These are phyloP conservation scores for Anodontia alba DNA, from an alignment of 2,888 invertebrate genomes.

Conservation along the genomic window DNA sequence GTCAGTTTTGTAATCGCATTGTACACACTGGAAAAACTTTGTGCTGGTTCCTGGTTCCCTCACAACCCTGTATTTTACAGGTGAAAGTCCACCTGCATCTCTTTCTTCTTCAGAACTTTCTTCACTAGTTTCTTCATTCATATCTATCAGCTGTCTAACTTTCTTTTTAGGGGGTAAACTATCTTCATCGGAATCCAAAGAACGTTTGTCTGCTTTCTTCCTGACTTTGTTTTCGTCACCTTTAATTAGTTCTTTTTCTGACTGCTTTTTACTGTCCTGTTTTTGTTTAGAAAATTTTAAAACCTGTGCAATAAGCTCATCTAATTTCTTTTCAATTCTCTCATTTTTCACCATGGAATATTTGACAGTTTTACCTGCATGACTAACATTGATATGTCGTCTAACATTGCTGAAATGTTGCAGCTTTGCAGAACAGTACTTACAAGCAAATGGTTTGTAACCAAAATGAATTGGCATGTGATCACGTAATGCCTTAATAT, in stretches of 20 bases:
- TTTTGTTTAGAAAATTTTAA: slow-evolving; percentile 12
- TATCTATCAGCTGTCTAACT: neutral
- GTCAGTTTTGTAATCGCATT: slow-evolving; percentile 44
- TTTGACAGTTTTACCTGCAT: slow-evolving; percentile 42
- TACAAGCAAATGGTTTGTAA: slow-evolving; percentile 60
- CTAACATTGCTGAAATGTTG: slow-evolving; percentile 22
- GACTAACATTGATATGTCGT: slow-evolving; percentile 36
- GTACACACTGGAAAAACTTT: slow-evolving; percentile 35
- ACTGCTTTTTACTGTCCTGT: slow-evolving; percentile 16
- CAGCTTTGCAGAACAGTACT: slow-evolving; percentile 43
- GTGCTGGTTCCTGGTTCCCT: slow-evolving; percentile 32
- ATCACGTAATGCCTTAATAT: neutral
- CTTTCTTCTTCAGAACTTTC: neutral
- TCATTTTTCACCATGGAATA: slow-evolving; percentile 27
- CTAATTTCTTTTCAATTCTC: slow-evolving; percentile 38
- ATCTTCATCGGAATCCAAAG: slow-evolving; percentile 35
- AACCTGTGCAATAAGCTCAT: slow-evolving; percentile 10
- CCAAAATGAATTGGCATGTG: slow-evolving; percentile 56
- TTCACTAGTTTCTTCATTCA: neutral
- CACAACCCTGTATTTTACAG: slow-evolving; percentile 46
- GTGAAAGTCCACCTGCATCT: neutral
- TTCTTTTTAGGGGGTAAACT: slow-evolving; percentile 6
- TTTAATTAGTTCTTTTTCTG: neutral
- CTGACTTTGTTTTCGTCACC: slow-evolving; percentile 9
- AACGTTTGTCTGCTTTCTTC: slow-evolving; percentile 29